phyloP scores from a whole-genome alignment of 1,140 invertebrate species.

The Diabrotica undecimpunctata region DNA sequence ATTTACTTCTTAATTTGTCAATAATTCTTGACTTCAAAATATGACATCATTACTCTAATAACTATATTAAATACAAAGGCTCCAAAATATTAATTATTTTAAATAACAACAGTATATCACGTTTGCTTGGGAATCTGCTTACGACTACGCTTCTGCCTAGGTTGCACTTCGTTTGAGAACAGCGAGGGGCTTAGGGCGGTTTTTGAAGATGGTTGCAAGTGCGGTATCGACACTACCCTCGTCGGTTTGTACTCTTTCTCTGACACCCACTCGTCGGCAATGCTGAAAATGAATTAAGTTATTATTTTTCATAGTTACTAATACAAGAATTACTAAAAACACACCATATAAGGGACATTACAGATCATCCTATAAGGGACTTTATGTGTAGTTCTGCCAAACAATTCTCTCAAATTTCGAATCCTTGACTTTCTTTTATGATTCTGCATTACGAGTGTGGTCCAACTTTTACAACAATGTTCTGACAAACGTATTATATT shows the following conservation, averaged over 20 bases:
- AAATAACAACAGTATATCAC: conserved; percentile 33
- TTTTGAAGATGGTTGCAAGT: conserved; percentile 46
- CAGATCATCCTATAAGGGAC: too few relatives aligned
- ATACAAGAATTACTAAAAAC: too few relatives aligned
- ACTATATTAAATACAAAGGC: conserved; percentile 17
- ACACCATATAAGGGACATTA: too few relatives aligned
- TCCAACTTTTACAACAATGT: too few relatives aligned
- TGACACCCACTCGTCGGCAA: conserved; percentile 61
- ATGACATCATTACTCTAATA: too few relatives aligned
- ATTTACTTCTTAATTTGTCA: too few relatives aligned
- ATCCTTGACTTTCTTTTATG: too few relatives aligned
- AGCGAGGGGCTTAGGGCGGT: conserved; percentile 46
- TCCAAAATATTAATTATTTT: conserved; percentile 23
- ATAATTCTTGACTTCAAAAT: too few relatives aligned
- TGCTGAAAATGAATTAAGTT: conserved; percentile 43
- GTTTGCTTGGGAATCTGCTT: conserved; percentile 35
- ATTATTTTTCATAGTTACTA: neutral
- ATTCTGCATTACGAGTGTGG: too few relatives aligned
- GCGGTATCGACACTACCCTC: conserved; percentile 53
- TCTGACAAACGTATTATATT: too few relatives aligned
- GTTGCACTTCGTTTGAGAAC: conserved; percentile 23
- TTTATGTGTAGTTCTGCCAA: too few relatives aligned
- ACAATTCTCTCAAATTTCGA: too few relatives aligned
- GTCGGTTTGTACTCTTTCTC: conserved; percentile 55
- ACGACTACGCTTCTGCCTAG: conserved; percentile 30